Evolutionary conservation across 2,113 vertebrate genomes (phyloP), one percentile per base, ranked within the genome.

Genomic region (Sinocyclocheilus anophthalmus): DNA sequence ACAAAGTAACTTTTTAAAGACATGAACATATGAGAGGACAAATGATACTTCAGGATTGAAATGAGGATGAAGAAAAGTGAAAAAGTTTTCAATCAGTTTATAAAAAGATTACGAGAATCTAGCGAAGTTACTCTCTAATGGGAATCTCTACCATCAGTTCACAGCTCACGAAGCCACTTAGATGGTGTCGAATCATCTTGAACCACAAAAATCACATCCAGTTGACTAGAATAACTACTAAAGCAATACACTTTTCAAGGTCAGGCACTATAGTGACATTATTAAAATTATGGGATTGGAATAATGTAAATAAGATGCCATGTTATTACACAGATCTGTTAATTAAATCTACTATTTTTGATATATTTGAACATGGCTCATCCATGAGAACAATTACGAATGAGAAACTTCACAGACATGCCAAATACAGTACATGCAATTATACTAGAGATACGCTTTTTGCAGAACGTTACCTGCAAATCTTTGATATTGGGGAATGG

Each of bases 401-500:
- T 8, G 1, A 33, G 24, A 67, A 30, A 69, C 14, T 16, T 33
- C 26, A 67, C 1, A 69, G 6, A 69, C 30, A 69, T 33, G 30
- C 33, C 65, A 69, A 9, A 69, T 69, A 37, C 14, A 55, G 53
- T 55, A 55, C 18, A 20, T 69, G 30, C 13, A 8, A 13, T 24
- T 16, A 24, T 75, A 39, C n/a, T n/a, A 6, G 9, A 24, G 0
- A 39, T 39, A 11, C 26, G 11, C 1, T 16, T n/a, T 79, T 65
- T 50, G 8, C 1, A 61, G 13, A 50, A 37, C 0, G 1, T 87
- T 93, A 96, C 98, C 96, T 99, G 98, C 10, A 99, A 96, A 91
- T 98, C 96, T 90, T 95, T 99, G 86, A 98, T 94, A 90, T 99
- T 99, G 61, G 98, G 98, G 85, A 99, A 99, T 0, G 98, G 98